These are phyloP conservation scores for Epizoanthus ramosus DNA, from an alignment of 92 coral and sea anemone genomes.

Conservation along the genomic window DNA sequence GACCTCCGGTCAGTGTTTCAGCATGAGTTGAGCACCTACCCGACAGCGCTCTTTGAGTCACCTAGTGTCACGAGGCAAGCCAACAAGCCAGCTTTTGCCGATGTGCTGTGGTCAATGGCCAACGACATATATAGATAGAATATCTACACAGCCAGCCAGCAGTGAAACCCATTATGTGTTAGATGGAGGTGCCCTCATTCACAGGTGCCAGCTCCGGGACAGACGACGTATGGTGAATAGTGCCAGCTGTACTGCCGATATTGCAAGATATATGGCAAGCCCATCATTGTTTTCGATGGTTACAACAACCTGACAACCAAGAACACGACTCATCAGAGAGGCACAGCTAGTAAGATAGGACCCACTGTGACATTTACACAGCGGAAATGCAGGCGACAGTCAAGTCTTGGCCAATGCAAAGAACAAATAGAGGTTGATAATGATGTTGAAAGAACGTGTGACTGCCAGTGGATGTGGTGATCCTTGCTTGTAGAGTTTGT, in stretches of 20 bases:
- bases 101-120: conserved; percentile 8
- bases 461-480: no score
- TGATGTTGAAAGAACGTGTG: no score
- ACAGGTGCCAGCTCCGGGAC: no score
- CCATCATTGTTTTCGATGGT: conserved; percentile 47
- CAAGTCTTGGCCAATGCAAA: conserved; percentile 49
- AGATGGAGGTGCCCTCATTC: no score
- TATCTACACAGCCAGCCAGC: no score
- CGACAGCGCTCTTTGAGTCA: conserved; percentile 33
- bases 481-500: no score
- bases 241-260: no score
- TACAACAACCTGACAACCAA: conserved; percentile 39
- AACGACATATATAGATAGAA: no score
- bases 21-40: conserved; percentile 42
- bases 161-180: no score
- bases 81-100: conserved; percentile 50
- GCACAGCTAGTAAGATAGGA: neutral
- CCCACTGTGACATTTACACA: conserved; percentile 46
- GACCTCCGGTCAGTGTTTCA: neutral
- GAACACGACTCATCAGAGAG: neutral
- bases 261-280: neutral
- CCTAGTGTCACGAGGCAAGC: conserved; percentile 32
- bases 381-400: conserved; percentile 41
- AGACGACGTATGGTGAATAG: no score
- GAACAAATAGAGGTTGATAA: conserved; percentile 52